Evolutionary conservation across 1,140 invertebrate genomes (phyloP).

Genomic region (Leptinotarsa lineolata): DNA sequence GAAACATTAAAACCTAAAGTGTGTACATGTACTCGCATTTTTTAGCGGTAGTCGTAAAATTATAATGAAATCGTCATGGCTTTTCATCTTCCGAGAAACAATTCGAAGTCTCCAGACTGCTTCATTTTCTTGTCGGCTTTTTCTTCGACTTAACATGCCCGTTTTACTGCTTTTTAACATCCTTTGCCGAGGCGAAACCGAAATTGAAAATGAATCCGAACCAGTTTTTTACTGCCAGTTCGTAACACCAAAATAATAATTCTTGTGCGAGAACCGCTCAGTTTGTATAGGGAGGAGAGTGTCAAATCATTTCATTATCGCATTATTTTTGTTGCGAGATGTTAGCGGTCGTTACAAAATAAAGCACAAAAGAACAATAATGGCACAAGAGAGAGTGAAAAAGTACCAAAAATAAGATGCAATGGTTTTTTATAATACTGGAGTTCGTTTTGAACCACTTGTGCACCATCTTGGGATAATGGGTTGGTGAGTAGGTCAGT

Average conservation of each 20-base stretch:
- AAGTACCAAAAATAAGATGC: too few relatives aligned
- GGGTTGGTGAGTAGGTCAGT: too few relatives aligned
- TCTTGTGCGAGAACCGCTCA: too few relatives aligned
- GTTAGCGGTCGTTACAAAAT: too few relatives aligned
- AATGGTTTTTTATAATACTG: too few relatives aligned
- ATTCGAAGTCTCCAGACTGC: not conserved
- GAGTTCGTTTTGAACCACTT: too few relatives aligned
- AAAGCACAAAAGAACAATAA: too few relatives aligned
- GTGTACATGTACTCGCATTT: not conserved
- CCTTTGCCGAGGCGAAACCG: not conserved
- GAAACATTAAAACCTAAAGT: not conserved
- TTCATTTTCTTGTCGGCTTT: conserved; percentile 3
- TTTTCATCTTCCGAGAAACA: conserved; percentile 1
- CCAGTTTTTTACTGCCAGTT: not conserved
- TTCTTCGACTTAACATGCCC: not conserved
- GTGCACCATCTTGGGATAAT: too few relatives aligned
- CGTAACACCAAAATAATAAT: conserved; percentile 1
- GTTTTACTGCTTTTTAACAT: conserved; percentile 5
- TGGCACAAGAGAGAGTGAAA: too few relatives aligned
- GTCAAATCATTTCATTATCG: too few relatives aligned
- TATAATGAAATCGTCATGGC: not conserved
- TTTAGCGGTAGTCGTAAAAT: not conserved
- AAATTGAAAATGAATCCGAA: conserved; percentile 6
- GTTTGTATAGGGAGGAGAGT: too few relatives aligned
- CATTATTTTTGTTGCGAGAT: too few relatives aligned